Evolutionary conservation across 2,797 vertebrate species (phyloP).

Genomic region (Pseudomugil tenellus): DNA sequence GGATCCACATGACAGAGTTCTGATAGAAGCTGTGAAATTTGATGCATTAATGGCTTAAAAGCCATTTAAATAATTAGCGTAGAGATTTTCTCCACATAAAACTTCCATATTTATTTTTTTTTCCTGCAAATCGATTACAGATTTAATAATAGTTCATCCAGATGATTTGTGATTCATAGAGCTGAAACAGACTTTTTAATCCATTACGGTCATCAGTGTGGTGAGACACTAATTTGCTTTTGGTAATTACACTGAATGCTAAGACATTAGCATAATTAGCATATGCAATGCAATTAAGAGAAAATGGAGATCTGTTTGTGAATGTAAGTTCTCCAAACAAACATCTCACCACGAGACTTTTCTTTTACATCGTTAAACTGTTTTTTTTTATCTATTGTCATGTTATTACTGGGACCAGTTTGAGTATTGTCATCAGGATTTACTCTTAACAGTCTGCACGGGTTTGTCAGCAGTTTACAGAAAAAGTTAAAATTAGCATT

Average conservation of each 20-base stretch:
- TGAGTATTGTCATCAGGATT: constrained; percentile 33
- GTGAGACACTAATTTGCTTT: constrained; percentile 16
- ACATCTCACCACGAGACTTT: neutral
- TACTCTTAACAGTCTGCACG: constrained; percentile 57
- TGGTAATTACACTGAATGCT: neutral
- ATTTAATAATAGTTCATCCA: constrained; percentile 14
- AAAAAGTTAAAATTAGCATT: constrained; percentile 34
- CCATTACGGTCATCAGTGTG: constrained; percentile 12
- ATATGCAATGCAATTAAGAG: constrained; percentile 22
- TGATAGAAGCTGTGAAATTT: constrained; percentile 1
- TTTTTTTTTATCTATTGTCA: neutral
- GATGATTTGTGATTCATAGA: constrained; percentile 4
- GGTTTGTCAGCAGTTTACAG: constrained; percentile 73
- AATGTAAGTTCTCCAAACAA: constrained; percentile 14
- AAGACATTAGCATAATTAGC: constrained; percentile 24
- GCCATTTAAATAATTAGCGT: constrained; percentile 15
- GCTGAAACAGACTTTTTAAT: constrained; percentile 17
- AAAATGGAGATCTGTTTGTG: constrained; percentile 10
- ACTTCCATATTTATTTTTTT: neutral
- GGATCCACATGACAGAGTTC: neutral
- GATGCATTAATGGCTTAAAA: constrained; percentile 1
- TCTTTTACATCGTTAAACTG: neutral
- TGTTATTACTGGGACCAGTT: constrained; percentile 46
- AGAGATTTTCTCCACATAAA: constrained; percentile 2
- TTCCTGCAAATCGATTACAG: neutral